phyloP scores from a whole-genome alignment of 2,888 invertebrate species.

The Penaeus monodon region DNA sequence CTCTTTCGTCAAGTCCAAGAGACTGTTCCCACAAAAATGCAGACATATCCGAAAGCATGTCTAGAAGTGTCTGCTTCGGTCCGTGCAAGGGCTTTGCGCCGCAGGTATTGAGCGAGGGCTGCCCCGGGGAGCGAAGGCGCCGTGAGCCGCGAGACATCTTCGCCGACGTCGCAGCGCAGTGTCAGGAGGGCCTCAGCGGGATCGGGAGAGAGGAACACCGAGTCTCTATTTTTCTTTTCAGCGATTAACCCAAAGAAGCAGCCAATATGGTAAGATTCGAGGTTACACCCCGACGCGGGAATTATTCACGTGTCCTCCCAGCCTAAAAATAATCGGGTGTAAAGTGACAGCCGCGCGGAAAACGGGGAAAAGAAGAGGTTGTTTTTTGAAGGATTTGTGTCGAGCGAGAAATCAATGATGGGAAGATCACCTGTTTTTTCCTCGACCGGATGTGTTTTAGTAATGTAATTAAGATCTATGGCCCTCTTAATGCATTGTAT shows the following conservation, averaged over 20 bases:
- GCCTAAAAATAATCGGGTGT: too few species aligned
- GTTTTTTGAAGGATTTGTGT: constrained; percentile 7
- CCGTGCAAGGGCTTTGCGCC: neutral
- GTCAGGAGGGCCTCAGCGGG: constrained; percentile 15
- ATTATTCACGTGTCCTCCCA: too few species aligned
- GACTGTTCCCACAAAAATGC: too few species aligned
- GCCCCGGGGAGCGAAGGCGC: too few species aligned
- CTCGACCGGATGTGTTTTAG: too few species aligned
- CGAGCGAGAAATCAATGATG: constrained; percentile 17
- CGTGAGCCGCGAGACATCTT: too few species aligned
- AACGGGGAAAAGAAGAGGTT: constrained; percentile 2
- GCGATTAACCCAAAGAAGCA: neutral
- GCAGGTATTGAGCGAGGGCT: neutral
- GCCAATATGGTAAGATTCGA: constrained; percentile 5
- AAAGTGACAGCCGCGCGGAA: too few species aligned
- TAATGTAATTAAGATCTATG: too few species aligned
- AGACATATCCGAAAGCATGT: too few species aligned
- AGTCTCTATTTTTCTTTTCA: constrained; percentile 27
- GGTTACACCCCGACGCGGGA: too few species aligned
- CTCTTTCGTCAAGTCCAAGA: neutral
- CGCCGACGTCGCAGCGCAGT: neutral
- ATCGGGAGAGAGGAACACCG: constrained; percentile 3
- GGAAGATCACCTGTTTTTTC: constrained; percentile 26
- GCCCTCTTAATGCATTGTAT: too few species aligned
- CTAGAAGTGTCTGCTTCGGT: too few species aligned